These are phyloP conservation scores for Eumeta japonica DNA, from an alignment of 1,140 invertebrate species.

Conservation along the genomic window DNA sequence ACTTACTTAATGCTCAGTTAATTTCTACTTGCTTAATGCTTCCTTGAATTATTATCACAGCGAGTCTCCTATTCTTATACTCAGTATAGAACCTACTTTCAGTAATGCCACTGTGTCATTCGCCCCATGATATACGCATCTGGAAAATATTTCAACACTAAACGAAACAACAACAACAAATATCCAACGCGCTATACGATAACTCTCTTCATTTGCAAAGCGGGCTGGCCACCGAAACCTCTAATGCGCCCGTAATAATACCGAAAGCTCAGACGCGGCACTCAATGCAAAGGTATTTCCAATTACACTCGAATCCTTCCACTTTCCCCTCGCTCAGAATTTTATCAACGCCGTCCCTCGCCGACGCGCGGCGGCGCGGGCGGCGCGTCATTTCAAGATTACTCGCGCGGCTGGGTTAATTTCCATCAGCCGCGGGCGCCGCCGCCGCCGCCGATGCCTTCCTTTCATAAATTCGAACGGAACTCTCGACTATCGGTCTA, in stretches of 20 bases:
- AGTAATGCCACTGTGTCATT: no score
- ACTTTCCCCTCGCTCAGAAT: conserved; percentile 23
- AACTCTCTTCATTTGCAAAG: conserved; percentile 15
- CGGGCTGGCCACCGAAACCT: no score
- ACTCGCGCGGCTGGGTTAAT: conserved; percentile 24
- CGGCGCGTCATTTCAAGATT: conserved; percentile 14
- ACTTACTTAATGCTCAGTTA: no score
- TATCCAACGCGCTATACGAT: no score
- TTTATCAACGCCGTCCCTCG: conserved; percentile 23
- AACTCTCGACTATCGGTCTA: conserved; percentile 15
- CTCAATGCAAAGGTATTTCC: conserved; percentile 31
- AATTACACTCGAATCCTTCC: conserved; percentile 31
- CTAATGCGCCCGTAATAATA: no score
- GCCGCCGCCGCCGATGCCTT: conserved; percentile 18
- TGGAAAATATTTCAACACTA: no score
- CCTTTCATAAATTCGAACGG: conserved; percentile 25
- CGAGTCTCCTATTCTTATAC: no score
- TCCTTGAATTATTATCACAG: no score
- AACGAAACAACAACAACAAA: no score
- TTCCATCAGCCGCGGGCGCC: conserved; percentile 22
- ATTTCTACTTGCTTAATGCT: no score
- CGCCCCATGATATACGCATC: no score
- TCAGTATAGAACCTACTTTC: no score
- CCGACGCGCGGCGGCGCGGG: conserved; percentile 9
- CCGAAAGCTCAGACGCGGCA: conserved; percentile 17